A percentile compares a stretch with the other conserved stretches of the same genome.
These are phyloP conservation scores for Coregonus clupeaformis DNA, from an alignment of 2,113 vertebrate species.

Conservation along the genomic window DNA sequence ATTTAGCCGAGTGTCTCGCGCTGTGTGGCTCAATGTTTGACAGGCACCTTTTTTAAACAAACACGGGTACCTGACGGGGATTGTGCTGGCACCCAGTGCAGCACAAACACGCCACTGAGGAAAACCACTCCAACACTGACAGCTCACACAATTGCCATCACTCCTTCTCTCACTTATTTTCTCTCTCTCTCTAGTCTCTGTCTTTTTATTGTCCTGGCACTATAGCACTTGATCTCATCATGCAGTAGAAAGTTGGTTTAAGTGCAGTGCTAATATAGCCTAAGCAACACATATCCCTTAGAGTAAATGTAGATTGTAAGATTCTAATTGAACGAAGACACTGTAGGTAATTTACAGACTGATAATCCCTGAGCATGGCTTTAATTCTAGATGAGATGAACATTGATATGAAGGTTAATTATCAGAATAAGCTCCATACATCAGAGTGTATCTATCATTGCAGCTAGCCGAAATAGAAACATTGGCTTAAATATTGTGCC, in stretches of 20 bases:
- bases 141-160: constrained; percentile 61
- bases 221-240: no score
- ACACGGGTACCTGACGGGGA: constrained; percentile 73
- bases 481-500: no score
- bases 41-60: constrained; percentile 79
- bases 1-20: constrained; percentile 69
- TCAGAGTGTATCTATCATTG: constrained; percentile 31
- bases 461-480: constrained; percentile 38
- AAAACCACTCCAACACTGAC: constrained; percentile 73
- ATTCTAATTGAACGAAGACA: constrained; percentile 16
- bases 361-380: constrained; percentile 27
- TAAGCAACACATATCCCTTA: no score
- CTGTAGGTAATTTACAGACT: constrained; percentile 5
- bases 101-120: constrained; percentile 68
- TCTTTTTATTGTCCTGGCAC: not conserved
- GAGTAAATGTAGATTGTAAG: constrained; percentile 8
- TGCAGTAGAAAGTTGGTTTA: no score
- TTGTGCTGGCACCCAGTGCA: constrained; percentile 60
- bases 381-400: constrained; percentile 54
- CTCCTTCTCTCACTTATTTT: constrained; percentile 29
- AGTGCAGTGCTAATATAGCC: no score
- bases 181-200: constrained; percentile 6
- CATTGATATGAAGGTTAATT: constrained; percentile 28
- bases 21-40: constrained; percentile 74
- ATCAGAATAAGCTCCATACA: constrained; percentile 41